A percentile compares a stretch with the other conserved stretches of the same genome.
phyloP scores from a whole-genome alignment of 2,797 vertebrate species.

The Manis crassicaudata region DNA sequence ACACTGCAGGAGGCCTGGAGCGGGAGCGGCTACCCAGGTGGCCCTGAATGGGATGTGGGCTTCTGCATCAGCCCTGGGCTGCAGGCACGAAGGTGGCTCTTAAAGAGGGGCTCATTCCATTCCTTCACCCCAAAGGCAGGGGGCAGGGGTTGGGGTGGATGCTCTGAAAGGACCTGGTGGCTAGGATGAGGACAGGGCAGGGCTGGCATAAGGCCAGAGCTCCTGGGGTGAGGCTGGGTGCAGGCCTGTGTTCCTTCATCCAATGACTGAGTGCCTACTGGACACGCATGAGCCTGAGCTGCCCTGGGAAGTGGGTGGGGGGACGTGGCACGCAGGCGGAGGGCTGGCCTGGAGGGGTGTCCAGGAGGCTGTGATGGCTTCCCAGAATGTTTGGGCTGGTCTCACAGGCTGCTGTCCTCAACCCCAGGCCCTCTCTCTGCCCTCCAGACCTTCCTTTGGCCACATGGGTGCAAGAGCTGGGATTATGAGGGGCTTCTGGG shows the following conservation, averaged over 20 bases:
- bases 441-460: neutral
- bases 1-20: neutral
- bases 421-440: neutral
- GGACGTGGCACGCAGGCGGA: accelerated
- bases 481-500: too few relatives aligned
- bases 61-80: neutral
- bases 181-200: accelerated
- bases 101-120: neutral
- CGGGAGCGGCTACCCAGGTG: neutral
- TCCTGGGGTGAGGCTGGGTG: neutral
- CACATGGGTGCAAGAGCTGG: accelerated
- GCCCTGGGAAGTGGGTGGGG: neutral
- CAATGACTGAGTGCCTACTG: neutral
- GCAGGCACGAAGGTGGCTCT: neutral
- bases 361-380: neutral
- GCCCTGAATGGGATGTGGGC: neutral
- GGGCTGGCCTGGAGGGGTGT: neutral
- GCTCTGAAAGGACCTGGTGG: neutral
- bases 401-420: neutral
- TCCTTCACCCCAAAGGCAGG: neutral
- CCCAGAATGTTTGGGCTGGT: neutral
- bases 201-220: neutral
- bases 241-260: neutral
- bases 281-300: neutral
- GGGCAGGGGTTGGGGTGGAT: neutral